phyloP scores from a whole-genome alignment of 2,888 invertebrate genomes.

The Zygaena filipendulae region DNA sequence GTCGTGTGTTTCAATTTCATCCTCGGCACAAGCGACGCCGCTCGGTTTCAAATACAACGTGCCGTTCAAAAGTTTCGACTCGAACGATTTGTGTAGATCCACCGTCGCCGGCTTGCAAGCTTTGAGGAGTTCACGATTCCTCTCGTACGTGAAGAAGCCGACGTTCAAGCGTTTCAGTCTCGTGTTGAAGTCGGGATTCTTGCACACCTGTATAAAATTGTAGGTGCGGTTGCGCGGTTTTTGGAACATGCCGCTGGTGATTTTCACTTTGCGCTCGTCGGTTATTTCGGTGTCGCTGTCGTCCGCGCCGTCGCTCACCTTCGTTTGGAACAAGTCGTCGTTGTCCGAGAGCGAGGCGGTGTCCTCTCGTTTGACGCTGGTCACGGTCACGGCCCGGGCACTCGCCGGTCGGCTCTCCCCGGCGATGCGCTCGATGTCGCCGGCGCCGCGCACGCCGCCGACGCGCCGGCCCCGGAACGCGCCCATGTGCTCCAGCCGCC shows the following conservation, averaged over 20 bases:
- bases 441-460: conserved; percentile 22
- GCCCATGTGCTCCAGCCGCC: conserved; percentile 40
- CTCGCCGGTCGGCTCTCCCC: conserved; percentile 37
- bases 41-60: conserved; percentile 37
- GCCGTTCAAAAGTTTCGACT: conserved; percentile 35
- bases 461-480: conserved; percentile 10
- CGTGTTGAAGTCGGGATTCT: conserved; percentile 59
- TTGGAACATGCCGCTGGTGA: conserved; percentile 34
- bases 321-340: neutral
- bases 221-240: conserved; percentile 43
- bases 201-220: conserved; percentile 43
- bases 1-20: conserved; percentile 12
- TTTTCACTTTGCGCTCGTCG: conserved; percentile 26
- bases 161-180: conserved; percentile 39
- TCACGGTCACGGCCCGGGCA: conserved; percentile 16
- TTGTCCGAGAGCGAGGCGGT: neutral
- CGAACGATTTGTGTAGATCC: conserved; percentile 46
- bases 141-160: conserved; percentile 37
- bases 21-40: too few relatives aligned
- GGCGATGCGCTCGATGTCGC: conserved; percentile 27
- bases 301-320: neutral
- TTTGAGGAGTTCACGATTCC: conserved; percentile 37
- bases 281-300: conserved; percentile 17
- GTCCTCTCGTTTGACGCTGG: conserved; percentile 12
- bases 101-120: conserved; percentile 45